Evolutionary conservation across 2,888 invertebrate genomes (phyloP), one percentile per base, ranked within the genome.

Genomic region (Zygaena filipendulae): DNA sequence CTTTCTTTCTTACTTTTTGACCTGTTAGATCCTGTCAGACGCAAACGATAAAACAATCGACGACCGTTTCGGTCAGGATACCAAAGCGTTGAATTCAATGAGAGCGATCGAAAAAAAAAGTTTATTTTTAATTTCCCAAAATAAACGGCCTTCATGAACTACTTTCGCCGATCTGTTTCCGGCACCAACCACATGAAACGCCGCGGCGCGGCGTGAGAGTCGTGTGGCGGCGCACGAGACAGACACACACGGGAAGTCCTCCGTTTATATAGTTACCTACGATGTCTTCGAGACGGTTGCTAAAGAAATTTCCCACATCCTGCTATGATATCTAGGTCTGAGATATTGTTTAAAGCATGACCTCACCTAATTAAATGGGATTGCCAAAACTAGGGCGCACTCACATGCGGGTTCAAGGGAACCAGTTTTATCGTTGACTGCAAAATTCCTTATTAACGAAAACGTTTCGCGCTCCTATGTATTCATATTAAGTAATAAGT

Each of bases 241-340:
- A 20, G 13, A 20, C n/a, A n/a, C n/a, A n/a, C n/a, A n/a, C n/a
- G n/a, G n/a, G 32, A 37, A 29, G 35, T 34, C 33, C 29, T 38
- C 28, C 28, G 39, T 35, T 31, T 32, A 35, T 13, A 22, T 40
- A 40, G 40, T 40, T 42, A 40, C 28, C 33, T 37, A 32, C 38
- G 35, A 42, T 36, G 39, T 43, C 40, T 43, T 30, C n/a, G n/a
- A 35, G 47, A 35, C 38, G 39, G 44, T 39, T 50, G 44, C 51
- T 39, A 46, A 53, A 62, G 56, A 59, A 59, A 59, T 64, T 55
- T 46, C 52, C 50, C 40, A 43, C 47, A 59, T 68, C 70, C 69
- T 63, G 67, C 45, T 54, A 44, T 49, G 49, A 47, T 45, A n/a
- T n/a, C n/a, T 43, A 45, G 45, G 49, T 52, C 46, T 54, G 52